Evolutionary conservation across 1,140 invertebrate species (phyloP).

Genomic region (Camponotus pennsylvanicus): DNA sequence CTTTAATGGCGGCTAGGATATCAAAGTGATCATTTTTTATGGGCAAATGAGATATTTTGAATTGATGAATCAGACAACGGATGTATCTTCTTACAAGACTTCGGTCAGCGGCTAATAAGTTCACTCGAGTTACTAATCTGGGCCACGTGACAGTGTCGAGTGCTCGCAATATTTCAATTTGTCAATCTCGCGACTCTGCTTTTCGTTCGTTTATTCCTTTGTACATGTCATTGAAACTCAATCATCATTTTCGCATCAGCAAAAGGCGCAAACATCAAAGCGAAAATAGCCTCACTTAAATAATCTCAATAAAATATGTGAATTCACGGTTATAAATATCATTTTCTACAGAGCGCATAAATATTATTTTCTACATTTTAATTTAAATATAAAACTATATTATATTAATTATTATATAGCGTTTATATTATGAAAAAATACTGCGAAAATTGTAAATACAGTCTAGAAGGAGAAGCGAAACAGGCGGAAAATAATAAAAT

Average conservation of each 20-base stretch:
- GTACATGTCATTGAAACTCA: slow-evolving; percentile 41
- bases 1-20: slow-evolving; percentile 22
- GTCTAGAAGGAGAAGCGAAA: not conserved
- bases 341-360: not conserved
- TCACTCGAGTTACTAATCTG: slow-evolving; percentile 55
- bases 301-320: no score
- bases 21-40: slow-evolving; percentile 34
- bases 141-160: not conserved
- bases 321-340: not conserved
- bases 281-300: not conserved
- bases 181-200: slow-evolving; percentile 21
- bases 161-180: slow-evolving; percentile 50
- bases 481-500: slow-evolving; percentile 30
- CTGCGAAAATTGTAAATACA: slow-evolving; percentile 35
- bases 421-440: not conserved
- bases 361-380: not conserved
- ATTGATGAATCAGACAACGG: slow-evolving; percentile 66
- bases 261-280: not conserved
- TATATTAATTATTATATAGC: not conserved
- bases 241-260: slow-evolving; percentile 7
- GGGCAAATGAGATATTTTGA: slow-evolving; percentile 55
- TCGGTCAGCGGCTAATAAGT: slow-evolving; percentile 52
- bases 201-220: slow-evolving; percentile 20
- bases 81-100: slow-evolving; percentile 69
- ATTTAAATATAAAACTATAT: slow-evolving; percentile 25